Percentiles rank a stretch among this genome's conserved stretches.
phyloP scores from a whole-genome alignment of 2,113 vertebrate genomes.

The Panthera uncia region DNA sequence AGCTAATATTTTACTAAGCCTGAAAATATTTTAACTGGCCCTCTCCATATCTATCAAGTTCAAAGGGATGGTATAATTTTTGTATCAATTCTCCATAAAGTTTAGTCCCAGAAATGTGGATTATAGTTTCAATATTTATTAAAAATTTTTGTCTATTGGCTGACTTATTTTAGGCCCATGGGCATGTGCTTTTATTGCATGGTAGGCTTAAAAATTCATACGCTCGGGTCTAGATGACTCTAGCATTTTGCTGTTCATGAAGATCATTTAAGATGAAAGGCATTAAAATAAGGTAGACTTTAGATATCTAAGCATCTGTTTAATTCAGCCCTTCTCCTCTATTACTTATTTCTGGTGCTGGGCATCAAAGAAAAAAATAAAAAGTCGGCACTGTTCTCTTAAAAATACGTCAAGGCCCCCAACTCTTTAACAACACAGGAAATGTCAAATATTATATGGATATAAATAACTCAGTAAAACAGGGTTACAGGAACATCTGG shows the following conservation, averaged over 20 bases:
- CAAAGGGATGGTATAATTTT: conserved; percentile 53
- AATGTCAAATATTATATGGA: conserved; percentile 79
- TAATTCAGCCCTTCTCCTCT: conserved; percentile 22
- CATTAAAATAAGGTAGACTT: conserved; percentile 50
- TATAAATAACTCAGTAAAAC: conserved; percentile 82
- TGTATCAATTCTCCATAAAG: conserved; percentile 49
- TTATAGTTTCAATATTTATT: conserved; percentile 53
- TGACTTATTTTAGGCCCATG: not conserved
- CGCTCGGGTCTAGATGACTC: not conserved
- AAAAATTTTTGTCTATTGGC: conserved; percentile 35
- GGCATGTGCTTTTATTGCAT: not conserved
- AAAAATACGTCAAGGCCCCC: conserved; percentile 71
- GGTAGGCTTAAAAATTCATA: not conserved
- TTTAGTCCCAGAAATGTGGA: conserved; percentile 37
- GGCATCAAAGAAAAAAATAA: conserved; percentile 70
- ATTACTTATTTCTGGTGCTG: conserved; percentile 50
- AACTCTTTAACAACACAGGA: conserved; percentile 80
- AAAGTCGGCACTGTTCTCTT: conserved; percentile 34
- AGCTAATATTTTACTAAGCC: conserved; percentile 35
- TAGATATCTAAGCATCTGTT: conserved; percentile 65
- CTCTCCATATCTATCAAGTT: conserved; percentile 64
- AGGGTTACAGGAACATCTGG: conserved; percentile 79
- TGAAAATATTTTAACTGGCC: conserved; percentile 63
- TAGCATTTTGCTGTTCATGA: conserved; percentile 31
- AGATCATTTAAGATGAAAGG: conserved; percentile 66